Conservation (phyloP, 2,888 invertebrate species). For the Hofmannophila pseudospretella region DNA sequence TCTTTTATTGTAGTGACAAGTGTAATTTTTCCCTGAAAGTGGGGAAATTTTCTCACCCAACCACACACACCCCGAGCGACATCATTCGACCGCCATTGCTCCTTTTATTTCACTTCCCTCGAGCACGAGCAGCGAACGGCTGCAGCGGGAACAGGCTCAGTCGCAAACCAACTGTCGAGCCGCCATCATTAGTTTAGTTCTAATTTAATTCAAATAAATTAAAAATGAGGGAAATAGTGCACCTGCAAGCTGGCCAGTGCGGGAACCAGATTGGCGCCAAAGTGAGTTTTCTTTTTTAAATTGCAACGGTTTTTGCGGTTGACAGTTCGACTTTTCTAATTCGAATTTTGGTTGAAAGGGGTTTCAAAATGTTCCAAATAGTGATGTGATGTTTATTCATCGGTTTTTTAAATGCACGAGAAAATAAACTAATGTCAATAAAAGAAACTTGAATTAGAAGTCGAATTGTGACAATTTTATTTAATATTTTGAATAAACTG, state of each 20-base stretch:
- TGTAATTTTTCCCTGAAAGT: constrained; percentile 25
- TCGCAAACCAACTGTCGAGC: constrained; percentile 10
- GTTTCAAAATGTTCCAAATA: no score
- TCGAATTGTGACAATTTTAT: no score
- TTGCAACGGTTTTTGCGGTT: constrained; percentile 17
- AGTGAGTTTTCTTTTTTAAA: constrained; percentile 46
- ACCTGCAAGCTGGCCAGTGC: constrained; percentile 90
- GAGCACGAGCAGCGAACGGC: constrained; percentile 38
- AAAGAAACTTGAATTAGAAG: no score
- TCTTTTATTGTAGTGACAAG: no score
- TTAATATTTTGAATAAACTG: no score
- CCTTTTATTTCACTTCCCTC: constrained; percentile 46
- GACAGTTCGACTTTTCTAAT: constrained; percentile 9
- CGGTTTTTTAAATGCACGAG: no score
- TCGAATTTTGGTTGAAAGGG: no score
- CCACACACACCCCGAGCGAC: constrained; percentile 55
- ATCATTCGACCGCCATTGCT: constrained; percentile 34
- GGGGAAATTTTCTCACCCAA: constrained; percentile 21
- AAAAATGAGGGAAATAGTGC: constrained; percentile 90
- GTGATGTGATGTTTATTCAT: no score
- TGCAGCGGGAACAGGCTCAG: constrained; percentile 23
- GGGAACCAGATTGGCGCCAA: constrained; percentile 88
- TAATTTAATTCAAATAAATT: constrained; percentile 25
- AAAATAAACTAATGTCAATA: no score
- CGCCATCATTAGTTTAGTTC: constrained; percentile 12